Conservation (phyloP, 2,888 invertebrate species). For the Trissolcus brochymenae region DNA sequence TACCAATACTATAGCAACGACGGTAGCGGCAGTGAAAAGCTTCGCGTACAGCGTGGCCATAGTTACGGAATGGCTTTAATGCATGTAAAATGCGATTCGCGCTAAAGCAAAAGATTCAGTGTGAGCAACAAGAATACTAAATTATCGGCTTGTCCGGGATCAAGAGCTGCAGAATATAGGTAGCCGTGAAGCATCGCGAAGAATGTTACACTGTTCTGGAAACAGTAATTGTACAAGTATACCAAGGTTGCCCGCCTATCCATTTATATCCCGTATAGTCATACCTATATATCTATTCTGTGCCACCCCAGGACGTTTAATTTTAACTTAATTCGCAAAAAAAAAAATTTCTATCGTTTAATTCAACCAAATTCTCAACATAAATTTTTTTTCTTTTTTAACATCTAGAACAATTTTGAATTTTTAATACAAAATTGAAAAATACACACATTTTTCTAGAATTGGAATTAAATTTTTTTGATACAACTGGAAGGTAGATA, state of each 20-base stretch:
- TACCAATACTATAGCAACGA: constrained; percentile 13
- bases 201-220: constrained; percentile 58
- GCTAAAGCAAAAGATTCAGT: constrained; percentile 59
- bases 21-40: constrained; percentile 48
- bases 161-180: constrained; percentile 57
- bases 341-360: too few relatives aligned
- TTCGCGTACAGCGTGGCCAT: constrained; percentile 49
- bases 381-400: too few relatives aligned
- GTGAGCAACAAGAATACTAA: constrained; percentile 69
- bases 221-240: constrained; percentile 56
- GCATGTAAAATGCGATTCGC: constrained; percentile 66
- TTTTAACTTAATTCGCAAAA: too few relatives aligned
- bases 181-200: constrained; percentile 53
- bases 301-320: neutral
- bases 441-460: too few relatives aligned
- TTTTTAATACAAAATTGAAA: too few relatives aligned
- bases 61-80: constrained; percentile 62
- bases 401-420: too few relatives aligned
- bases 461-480: too few relatives aligned
- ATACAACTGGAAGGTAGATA: too few relatives aligned
- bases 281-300: constrained; percentile 10
- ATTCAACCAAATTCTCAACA: too few relatives aligned
- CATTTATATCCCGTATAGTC: constrained; percentile 31
- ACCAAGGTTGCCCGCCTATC: constrained; percentile 44
- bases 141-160: constrained; percentile 70